These are phyloP conservation scores for Apotomis capreana DNA, from an alignment of 2,888 invertebrate genomes.

Conservation along the genomic window DNA sequence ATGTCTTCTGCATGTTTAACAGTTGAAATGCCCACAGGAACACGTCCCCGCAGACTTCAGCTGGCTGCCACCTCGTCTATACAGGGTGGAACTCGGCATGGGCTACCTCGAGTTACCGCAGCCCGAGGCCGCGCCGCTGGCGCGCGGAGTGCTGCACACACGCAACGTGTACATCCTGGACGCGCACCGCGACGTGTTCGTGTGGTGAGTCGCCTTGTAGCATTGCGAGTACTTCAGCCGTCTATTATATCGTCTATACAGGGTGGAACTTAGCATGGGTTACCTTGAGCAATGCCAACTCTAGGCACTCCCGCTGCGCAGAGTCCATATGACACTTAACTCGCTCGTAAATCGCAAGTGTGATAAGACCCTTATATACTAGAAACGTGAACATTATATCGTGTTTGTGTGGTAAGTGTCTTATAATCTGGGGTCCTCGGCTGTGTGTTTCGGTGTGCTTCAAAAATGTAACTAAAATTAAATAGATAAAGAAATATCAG, in stretches of 20 bases:
- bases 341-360: too few relatives aligned
- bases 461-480: too few relatives aligned
- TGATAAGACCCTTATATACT: too few relatives aligned
- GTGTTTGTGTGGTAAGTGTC: too few relatives aligned
- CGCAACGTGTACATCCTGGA: constrained; percentile 98
- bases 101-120: constrained; percentile 99
- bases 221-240: too few relatives aligned
- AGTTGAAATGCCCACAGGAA: constrained; percentile 76
- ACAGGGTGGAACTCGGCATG: constrained; percentile 98
- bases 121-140: constrained; percentile 88
- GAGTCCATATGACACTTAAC: constrained; percentile 62
- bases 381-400: too few relatives aligned
- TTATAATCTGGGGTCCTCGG: too few relatives aligned
- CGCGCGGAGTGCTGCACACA: constrained; percentile 91
- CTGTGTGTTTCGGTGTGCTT: too few relatives aligned
- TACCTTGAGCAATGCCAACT: constrained; percentile 99
- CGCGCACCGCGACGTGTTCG: constrained; percentile 96
- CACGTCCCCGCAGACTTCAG: constrained; percentile 87
- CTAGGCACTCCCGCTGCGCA: constrained; percentile 88
- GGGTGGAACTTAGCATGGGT: constrained; percentile 98
- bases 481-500: not conserved
- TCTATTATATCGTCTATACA: constrained; percentile 90
- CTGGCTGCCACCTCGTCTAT: constrained; percentile 89
- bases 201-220: constrained; percentile 86
- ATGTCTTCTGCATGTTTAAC: not conserved